phyloP scores from a whole-genome alignment of 2,113 vertebrate species.

The Dolichallabes microphthalmus region DNA sequence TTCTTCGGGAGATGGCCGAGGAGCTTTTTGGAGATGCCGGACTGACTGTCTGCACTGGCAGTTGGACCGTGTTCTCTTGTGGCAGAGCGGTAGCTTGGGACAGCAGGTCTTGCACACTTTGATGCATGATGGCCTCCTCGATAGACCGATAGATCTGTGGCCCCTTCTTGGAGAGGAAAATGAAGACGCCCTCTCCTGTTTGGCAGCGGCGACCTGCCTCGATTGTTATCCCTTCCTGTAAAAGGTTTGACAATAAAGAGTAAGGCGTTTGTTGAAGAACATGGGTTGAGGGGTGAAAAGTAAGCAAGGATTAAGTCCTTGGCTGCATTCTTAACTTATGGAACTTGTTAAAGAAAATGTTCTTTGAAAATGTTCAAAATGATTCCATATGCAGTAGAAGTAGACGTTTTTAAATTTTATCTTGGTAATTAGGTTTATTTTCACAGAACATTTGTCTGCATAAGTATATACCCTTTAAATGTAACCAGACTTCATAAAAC shows the following conservation, averaged over 20 bases:
- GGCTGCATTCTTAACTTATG: not conserved
- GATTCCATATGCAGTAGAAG: not conserved
- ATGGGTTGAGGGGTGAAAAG: not conserved
- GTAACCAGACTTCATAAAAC: no score
- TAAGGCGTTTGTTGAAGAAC: not conserved
- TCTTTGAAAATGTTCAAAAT: not conserved
- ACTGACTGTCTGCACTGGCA: slow-evolving; percentile 5
- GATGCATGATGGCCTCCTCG: slow-evolving; percentile 64
- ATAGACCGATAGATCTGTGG: slow-evolving; percentile 69
- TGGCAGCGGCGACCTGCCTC: slow-evolving; percentile 84
- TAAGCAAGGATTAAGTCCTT: not conserved
- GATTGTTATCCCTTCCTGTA: slow-evolving; percentile 75
- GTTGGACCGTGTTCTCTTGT: not conserved
- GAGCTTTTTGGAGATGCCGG: not conserved
- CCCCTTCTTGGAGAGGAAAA: slow-evolving; percentile 74
- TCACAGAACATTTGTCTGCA: no score
- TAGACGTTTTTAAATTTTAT: no score
- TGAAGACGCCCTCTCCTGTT: slow-evolving; percentile 83
- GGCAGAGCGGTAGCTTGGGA: not conserved
- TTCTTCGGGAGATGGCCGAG: not conserved
- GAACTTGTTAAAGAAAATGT: not conserved
- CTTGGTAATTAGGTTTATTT: no score
- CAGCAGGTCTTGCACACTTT: slow-evolving; percentile 48
- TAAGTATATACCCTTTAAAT: no score
- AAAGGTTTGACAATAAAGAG: not conserved